Percentiles rank a stretch among this genome's conserved stretches.
phyloP scores from a whole-genome alignment of 2,113 vertebrate genomes.

The Hydrochoerus hydrochaeris region DNA sequence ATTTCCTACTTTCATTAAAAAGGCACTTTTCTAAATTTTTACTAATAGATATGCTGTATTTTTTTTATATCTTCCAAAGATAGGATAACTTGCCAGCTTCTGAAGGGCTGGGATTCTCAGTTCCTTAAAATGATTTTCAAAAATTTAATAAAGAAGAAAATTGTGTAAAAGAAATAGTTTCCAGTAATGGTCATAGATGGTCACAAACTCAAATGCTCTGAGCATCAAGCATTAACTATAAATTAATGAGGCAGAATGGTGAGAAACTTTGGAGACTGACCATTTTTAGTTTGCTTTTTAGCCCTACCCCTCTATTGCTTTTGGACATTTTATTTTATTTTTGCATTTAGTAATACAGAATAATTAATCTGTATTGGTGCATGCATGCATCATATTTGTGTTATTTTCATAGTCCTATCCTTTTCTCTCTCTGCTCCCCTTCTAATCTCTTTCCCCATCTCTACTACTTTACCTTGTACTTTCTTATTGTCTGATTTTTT shows the following conservation, averaged over 20 bases:
- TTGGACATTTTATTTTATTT: not conserved
- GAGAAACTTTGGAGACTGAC: not conserved
- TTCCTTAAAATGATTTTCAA: conserved; percentile 16
- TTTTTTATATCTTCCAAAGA: not conserved
- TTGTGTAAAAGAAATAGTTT: not conserved
- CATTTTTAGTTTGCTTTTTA: not conserved
- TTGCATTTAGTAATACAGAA: not conserved
- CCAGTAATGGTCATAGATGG: not conserved
- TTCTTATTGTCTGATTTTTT: not conserved
- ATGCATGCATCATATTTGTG: not conserved
- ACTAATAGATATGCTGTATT: not conserved
- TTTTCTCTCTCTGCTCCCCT: not conserved
- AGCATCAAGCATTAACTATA: not conserved
- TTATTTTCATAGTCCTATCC: not conserved
- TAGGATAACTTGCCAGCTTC: not conserved
- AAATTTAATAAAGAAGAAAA: conserved; percentile 32
- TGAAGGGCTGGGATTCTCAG: not conserved
- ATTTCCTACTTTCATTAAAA: not conserved
- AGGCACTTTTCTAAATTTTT: conserved; percentile 29
- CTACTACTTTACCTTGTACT: not conserved
- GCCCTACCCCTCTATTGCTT: not conserved
- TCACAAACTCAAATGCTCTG: not conserved
- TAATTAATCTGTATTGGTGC: not conserved
- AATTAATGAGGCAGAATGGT: not conserved
- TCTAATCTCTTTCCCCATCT: not conserved